Percentiles rank a stretch among this genome's conserved stretches.
These are phyloP conservation scores for Trachurus trachurus DNA, from an alignment of 2,797 vertebrate species.

Conservation along the genomic window DNA sequence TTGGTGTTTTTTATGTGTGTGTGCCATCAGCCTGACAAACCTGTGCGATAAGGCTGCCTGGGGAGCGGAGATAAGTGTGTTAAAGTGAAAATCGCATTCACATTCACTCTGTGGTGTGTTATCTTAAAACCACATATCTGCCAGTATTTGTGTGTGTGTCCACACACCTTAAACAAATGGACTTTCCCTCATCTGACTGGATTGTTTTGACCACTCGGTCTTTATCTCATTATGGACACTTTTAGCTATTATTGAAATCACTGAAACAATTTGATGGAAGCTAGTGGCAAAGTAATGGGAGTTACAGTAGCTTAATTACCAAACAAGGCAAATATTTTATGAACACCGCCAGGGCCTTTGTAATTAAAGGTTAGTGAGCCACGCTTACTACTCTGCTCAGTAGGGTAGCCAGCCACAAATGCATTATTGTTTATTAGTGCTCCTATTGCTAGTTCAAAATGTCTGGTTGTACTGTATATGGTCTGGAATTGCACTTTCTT, in stretches of 20 bases:
- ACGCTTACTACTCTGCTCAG: neutral
- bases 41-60: constrained; percentile 73
- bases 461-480: constrained; percentile 3
- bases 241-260: constrained; percentile 50
- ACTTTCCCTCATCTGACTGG: constrained; percentile 23
- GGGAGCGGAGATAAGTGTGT: constrained; percentile 74
- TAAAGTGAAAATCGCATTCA: constrained; percentile 60
- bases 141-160: constrained; percentile 20
- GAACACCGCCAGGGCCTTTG: constrained; percentile 20
- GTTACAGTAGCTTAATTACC: constrained; percentile 48
- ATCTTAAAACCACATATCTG: constrained; percentile 59
- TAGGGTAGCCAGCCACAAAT: constrained; percentile 13
- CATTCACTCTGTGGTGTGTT: constrained; percentile 39
- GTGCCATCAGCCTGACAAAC: constrained; percentile 52
- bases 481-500: neutral
- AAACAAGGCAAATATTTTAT: constrained; percentile 48
- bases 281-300: constrained; percentile 47
- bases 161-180: constrained; percentile 37
- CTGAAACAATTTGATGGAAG: constrained; percentile 52
- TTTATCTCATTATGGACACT: constrained; percentile 51
- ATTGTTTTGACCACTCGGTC: constrained; percentile 56
- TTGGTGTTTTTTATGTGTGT: constrained; percentile 29
- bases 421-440: neutral
- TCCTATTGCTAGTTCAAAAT: constrained; percentile 19
- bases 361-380: constrained; percentile 42